Evolutionary conservation across 2,888 invertebrate genomes (phyloP).

Genomic region (Chloroclysta siterata): DNA sequence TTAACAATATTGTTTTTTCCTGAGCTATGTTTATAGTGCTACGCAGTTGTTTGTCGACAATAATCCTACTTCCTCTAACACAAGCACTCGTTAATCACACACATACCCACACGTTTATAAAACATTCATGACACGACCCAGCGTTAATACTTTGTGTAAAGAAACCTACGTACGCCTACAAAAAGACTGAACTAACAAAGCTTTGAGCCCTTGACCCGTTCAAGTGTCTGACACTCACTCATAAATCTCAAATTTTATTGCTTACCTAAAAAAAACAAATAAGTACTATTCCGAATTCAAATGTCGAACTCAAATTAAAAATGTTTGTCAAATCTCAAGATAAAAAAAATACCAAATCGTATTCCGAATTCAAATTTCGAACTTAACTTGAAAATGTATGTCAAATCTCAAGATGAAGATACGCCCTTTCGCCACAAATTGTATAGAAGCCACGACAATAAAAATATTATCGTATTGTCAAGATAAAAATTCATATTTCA

Average conservation of each 20-base stretch:
- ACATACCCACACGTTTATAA: constrained; percentile 32
- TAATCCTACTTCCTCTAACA: constrained; percentile 16
- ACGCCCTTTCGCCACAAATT: constrained; percentile 48
- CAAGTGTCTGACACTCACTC: constrained; percentile 52
- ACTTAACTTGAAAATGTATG: constrained; percentile 35
- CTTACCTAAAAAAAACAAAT: constrained; percentile 51
- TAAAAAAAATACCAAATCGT: constrained; percentile 40
- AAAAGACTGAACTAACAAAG: constrained; percentile 41
- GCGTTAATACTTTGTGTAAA: constrained; percentile 38
- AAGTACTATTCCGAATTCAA: too few species aligned
- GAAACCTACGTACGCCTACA: constrained; percentile 34
- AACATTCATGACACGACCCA: constrained; percentile 36
- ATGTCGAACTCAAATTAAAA: constrained; percentile 31
- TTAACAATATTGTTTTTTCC: too few species aligned
- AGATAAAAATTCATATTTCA: constrained; percentile 76
- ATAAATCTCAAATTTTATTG: constrained; percentile 61
- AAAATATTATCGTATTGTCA: constrained; percentile 74
- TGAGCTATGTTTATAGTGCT: constrained; percentile 7
- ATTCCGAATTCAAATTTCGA: constrained; percentile 39
- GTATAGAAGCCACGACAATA: constrained; percentile 75
- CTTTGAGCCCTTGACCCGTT: constrained; percentile 55
- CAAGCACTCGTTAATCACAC: constrained; percentile 21
- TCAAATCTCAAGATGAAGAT: constrained; percentile 38
- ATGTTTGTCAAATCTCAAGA: constrained; percentile 30
- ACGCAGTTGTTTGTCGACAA: constrained; percentile 22